Evolutionary conservation across 2,888 invertebrate genomes (phyloP), one percentile per base, ranked within the genome.

Genomic region (Theretra japonica): DNA sequence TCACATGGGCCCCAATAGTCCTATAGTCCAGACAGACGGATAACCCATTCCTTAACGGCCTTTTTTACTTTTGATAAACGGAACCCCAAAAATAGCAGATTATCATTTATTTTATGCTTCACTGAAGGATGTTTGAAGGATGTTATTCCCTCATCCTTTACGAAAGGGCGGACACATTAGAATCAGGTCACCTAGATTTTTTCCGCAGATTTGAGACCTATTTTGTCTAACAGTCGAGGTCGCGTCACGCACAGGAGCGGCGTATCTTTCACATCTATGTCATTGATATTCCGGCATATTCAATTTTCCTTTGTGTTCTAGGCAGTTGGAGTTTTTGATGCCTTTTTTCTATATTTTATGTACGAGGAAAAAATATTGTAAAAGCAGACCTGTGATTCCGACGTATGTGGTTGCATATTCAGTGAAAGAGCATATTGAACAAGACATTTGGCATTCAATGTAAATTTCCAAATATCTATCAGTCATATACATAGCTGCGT

Each of bases 131-230:
- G 65, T 65, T 41, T 41, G 41, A 21, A 41, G 23, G 15, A 65
- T 41, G 41, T 48, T 65, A 41, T 23, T 11, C 62, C 53, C 53
- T 19, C 62, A 48, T 65, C 48, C 65, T 48, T 65, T 65, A 65
- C 41, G 17, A 23, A 65, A 48, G 23, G 48, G 48, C 65, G 48
- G 65, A 48, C 17, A 48, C 41, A 23, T 15, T 2, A 11, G 15
- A 62, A 23, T 48, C 23, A 48, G 65, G 65, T 65, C 41, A 65
- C 48, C 65, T 65, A 65, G 65, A 41, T 65, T 65, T 65, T 65
- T 65, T 23, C 65, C 23, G 48, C 48, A 23, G 23, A 65, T 65
- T 65, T 65, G 41, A 65, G 65, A 23, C 41, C 60, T 30, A 33
- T 41, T 41, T 65, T 65, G 65, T 41, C 65, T 2, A 17, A n/a